Base-by-base conservation (phyloP, 2,888 invertebrate genomes). In the Clanis bilineata region DNA sequence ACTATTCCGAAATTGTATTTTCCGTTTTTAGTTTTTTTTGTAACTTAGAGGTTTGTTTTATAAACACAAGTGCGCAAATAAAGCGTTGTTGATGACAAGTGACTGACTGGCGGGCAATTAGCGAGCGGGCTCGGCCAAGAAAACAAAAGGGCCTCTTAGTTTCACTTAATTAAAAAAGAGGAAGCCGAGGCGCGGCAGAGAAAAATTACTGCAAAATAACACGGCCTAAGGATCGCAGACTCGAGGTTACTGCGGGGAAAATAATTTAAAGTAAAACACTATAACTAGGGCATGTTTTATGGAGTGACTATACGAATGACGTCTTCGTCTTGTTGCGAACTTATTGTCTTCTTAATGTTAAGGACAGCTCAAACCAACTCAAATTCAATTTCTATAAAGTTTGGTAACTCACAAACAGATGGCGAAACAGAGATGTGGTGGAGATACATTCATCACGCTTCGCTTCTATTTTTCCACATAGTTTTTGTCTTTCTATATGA, bases 91-190 rank as follows among this genome's bases (percentile, higher is more conserved):
- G 79, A 77, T 82, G 83, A 83, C 84, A 87, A 86, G 85, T 84
- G 84, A 87, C 83, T 86, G 87, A 88, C 82, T 86, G 87, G 80
- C 80, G 79, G 80, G 85, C 85, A 88, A 88, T 88, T 88, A 87
- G 82, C 77, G 80, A 72, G 71, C 74, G 71, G 74, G 76, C 73
- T 73, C 73, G 72, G 71, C 71, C 70, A 70, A 69, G 71, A 74
- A 72, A 82, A 85, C 82, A 85, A 86, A 83, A 82, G 81, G 76
- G 79, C 79, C 86, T 83, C 83, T 86, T 85, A 83, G 85, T 83
- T 86, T 83, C 79, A 86, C 85, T 86, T 88, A 88, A 88, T 88
- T 88, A 88, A 88, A 86, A 86, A 86, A 79, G 77, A 77, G 76
- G 74, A 77, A 77, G 73, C 69, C 67, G 72, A 72, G 71, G 70